Evolutionary conservation across 2,888 invertebrate species (phyloP).

Genomic region (Tenthredo mesomela): DNA sequence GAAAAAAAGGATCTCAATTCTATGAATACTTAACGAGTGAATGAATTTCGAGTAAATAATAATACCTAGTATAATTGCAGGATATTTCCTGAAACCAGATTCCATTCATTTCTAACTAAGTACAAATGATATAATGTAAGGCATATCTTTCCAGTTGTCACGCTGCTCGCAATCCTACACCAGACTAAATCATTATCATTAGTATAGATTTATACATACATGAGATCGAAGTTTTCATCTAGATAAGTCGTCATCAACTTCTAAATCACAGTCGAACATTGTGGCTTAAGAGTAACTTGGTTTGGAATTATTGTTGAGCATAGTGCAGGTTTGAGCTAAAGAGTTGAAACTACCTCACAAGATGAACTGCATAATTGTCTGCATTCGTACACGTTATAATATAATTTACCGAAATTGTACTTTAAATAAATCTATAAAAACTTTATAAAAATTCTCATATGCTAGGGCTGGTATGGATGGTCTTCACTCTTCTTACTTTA

Average conservation of each 20-base stretch:
- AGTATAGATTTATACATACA: background rate
- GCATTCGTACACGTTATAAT: constrained; percentile 6
- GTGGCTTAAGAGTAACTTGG: constrained; percentile 16
- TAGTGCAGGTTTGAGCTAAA: constrained; percentile 40
- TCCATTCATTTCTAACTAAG: constrained; percentile 21
- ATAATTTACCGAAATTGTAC: background rate
- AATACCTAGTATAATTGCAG: background rate
- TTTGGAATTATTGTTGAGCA: constrained; percentile 26
- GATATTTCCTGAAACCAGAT: background rate
- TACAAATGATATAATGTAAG: background rate
- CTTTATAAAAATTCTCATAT: background rate
- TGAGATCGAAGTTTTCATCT: background rate
- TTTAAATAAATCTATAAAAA: background rate
- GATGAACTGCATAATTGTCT: constrained; percentile 8
- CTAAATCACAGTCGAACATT: constrained; percentile 11
- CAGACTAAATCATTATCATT: background rate
- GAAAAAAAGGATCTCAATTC: background rate
- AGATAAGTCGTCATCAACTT: background rate
- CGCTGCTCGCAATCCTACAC: background rate
- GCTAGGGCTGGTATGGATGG: background rate
- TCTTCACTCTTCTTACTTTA: background rate
- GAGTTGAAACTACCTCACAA: background rate
- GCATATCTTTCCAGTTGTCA: background rate
- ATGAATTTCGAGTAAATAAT: background rate
- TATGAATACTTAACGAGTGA: background rate